Evolutionary conservation across 1,140 invertebrate genomes (phyloP).

Genomic region (Goniozus legneri): DNA sequence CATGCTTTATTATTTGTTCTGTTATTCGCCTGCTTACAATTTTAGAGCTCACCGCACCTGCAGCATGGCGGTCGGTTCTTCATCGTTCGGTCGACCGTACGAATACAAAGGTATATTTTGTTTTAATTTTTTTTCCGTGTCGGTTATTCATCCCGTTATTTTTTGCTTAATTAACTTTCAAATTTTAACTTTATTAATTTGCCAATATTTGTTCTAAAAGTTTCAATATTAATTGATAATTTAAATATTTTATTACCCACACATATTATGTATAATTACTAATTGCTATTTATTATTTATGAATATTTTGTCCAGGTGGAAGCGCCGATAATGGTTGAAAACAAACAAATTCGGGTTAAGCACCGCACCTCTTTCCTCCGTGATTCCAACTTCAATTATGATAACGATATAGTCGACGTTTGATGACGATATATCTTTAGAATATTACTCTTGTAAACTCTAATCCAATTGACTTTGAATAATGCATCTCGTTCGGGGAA

Average conservation of each 20-base stretch:
- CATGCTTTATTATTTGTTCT: constrained; percentile 30
- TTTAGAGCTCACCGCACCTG: constrained; percentile 51
- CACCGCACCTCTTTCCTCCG: constrained; percentile 51
- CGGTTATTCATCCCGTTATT: constrained; percentile 4
- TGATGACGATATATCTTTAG: constrained; percentile 29
- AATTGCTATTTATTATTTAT: background rate
- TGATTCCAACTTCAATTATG: constrained; percentile 53
- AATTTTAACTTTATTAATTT: background rate
- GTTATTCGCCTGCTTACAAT: constrained; percentile 51
- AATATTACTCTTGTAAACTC: too few species aligned
- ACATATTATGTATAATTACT: background rate
- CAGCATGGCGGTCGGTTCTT: constrained; percentile 52
- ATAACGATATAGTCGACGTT: constrained; percentile 51
- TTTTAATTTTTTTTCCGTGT: constrained; percentile 25
- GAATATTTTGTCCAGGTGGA: constrained; percentile 38
- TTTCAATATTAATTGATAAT: background rate
- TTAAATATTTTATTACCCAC: constrained; percentile 3
- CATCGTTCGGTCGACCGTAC: constrained; percentile 48
- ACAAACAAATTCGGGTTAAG: constrained; percentile 42
- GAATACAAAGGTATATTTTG: constrained; percentile 37
- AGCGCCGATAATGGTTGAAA: constrained; percentile 50
- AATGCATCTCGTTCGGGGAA: too few species aligned
- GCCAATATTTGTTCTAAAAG: background rate
- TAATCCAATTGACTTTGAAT: too few species aligned
- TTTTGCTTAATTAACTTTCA: background rate